Percentiles rank a stretch among this genome's conserved stretches.
Conservation (phyloP, 2,888 invertebrate species). For the Teleiodes luculella region DNA sequence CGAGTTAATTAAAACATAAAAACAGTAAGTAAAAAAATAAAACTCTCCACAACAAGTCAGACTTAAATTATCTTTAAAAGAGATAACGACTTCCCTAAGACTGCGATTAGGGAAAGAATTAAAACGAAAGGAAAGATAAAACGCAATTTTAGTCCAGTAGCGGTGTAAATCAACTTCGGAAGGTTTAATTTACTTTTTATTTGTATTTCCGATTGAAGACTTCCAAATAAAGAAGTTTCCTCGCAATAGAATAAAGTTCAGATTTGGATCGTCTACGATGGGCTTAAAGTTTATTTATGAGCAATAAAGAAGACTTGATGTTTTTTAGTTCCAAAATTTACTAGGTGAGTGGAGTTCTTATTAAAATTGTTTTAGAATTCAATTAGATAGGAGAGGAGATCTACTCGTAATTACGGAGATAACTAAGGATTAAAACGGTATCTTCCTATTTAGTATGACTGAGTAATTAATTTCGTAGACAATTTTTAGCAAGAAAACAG, state of each 20-base stretch:
- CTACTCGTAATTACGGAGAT: no score
- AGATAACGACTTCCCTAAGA: slow-evolving; percentile 42
- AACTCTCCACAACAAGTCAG: slow-evolving; percentile 38
- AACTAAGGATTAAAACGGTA: no score
- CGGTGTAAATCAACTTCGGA: slow-evolving; percentile 37
- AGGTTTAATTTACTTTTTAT: slow-evolving; percentile 35
- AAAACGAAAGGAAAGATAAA: slow-evolving; percentile 36
- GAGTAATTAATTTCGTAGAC: no score
- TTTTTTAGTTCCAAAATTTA: no score
- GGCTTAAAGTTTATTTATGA: background rate
- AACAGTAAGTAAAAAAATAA: slow-evolving; percentile 28
- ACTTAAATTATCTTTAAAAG: slow-evolving; percentile 34
- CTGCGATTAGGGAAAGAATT: slow-evolving; percentile 24
- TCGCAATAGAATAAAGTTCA: slow-evolving; percentile 5
- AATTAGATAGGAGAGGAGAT: background rate
- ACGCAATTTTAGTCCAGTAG: slow-evolving; percentile 38
- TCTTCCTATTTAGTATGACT: no score
- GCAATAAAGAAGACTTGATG: no score
- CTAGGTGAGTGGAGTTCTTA: background rate
- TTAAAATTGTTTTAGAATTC: background rate
- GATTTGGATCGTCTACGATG: slow-evolving; percentile 8
- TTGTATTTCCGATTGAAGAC: slow-evolving; percentile 30
- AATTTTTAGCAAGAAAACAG: background rate
- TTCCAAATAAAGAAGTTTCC: slow-evolving; percentile 14
- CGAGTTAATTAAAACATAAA: slow-evolving; percentile 10